Conservation (phyloP, 2,797 vertebrate species). For the Acomys russatus region DNA sequence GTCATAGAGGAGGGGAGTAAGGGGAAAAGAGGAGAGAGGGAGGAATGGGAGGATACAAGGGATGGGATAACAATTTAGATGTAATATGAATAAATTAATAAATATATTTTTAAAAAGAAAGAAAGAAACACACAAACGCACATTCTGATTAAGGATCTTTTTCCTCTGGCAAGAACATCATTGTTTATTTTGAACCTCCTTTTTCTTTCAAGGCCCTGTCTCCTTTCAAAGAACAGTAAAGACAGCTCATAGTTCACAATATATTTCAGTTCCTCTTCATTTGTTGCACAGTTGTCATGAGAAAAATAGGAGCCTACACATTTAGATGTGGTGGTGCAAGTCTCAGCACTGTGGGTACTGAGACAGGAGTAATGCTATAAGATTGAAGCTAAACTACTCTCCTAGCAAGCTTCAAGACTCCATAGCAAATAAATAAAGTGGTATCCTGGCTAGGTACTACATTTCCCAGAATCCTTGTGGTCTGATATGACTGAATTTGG, state of each 20-base stretch:
- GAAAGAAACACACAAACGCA: background rate
- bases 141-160: background rate
- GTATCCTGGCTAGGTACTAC: background rate
- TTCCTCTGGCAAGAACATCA: background rate
- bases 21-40: no score
- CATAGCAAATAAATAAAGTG: background rate
- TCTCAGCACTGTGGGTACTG: background rate
- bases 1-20: no score
- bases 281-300: background rate
- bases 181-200: background rate
- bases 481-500: background rate
- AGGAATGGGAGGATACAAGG: no score
- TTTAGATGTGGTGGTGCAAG: background rate
- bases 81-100: no score
- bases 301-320: background rate
- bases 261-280: background rate
- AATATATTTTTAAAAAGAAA: no score
- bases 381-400: background rate
- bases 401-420: background rate
- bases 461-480: background rate
- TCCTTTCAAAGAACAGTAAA: constrained; percentile 22
- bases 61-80: background rate
- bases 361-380: background rate
- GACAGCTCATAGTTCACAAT: background rate
- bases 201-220: background rate